Evolutionary conservation across 2,888 invertebrate species (phyloP).

Genomic region (Drosophila incognita): DNA sequence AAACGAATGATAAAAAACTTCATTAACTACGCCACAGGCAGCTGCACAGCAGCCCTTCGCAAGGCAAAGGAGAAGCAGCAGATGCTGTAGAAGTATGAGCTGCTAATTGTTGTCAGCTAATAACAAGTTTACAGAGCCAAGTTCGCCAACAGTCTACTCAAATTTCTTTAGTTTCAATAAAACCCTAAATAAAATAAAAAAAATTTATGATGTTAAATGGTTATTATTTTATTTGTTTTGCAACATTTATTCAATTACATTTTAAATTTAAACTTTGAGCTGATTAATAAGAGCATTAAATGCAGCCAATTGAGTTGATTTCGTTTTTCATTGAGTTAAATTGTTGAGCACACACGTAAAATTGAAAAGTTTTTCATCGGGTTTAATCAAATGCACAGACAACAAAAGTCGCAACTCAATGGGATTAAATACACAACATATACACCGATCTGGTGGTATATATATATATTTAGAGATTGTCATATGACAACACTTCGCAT

Average conservation of each 20-base stretch:
- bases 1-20: slow-evolving; percentile 17
- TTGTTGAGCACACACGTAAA: slow-evolving; percentile 13
- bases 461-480: not conserved
- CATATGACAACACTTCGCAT: not conserved
- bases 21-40: slow-evolving; percentile 39
- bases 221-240: not conserved
- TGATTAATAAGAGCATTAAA: slow-evolving; percentile 33
- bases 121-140: not conserved
- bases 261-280: slow-evolving; percentile 14
- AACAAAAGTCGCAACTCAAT: slow-evolving; percentile 74
- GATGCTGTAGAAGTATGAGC: slow-evolving; percentile 2
- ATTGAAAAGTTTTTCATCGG: slow-evolving; percentile 20
- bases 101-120: slow-evolving; percentile 28
- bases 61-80: not conserved
- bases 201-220: not conserved
- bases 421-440: slow-evolving; percentile 35
- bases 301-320: slow-evolving; percentile 52
- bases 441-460: not conserved
- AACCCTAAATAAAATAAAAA: not conserved
- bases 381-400: slow-evolving; percentile 73
- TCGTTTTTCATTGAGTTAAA: slow-evolving; percentile 47
- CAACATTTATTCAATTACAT: slow-evolving; percentile 22
- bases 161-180: not conserved
- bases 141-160: not conserved
- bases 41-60: slow-evolving; percentile 31